Conservation (phyloP, 2,888 invertebrate genomes). For the Pseudococcus jackbeardsleyi region DNA sequence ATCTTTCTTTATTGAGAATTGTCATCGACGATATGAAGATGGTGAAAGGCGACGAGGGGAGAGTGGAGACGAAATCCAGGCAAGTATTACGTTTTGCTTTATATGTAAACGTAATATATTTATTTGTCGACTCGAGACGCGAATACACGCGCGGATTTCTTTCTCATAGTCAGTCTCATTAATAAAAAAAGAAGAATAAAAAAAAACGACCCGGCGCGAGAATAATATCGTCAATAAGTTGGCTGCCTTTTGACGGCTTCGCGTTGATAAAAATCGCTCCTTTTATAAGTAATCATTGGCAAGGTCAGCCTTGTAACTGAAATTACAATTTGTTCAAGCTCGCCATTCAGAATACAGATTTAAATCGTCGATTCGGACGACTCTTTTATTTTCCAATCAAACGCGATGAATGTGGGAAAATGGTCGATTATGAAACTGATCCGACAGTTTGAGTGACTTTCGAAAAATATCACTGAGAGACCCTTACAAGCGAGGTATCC, state of each 20-base stretch:
- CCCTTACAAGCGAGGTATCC: too few relatives aligned
- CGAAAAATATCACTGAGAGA: too few relatives aligned
- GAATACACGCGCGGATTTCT: slow-evolving; percentile 25
- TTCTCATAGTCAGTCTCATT: not conserved
- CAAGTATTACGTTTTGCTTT: not conserved
- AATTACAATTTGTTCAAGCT: slow-evolving; percentile 3
- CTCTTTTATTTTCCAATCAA: not conserved
- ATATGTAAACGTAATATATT: not conserved
- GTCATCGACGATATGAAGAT: not conserved
- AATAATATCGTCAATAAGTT: slow-evolving; percentile 19
- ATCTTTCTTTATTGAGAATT: not conserved
- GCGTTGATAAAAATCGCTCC: slow-evolving; percentile 15
- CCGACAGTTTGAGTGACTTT: too few relatives aligned
- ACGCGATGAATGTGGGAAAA: not conserved
- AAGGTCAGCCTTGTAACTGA: slow-evolving; percentile 8
- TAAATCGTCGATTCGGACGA: not conserved
- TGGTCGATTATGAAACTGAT: too few relatives aligned
- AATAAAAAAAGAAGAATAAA: not conserved
- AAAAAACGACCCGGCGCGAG: not conserved
- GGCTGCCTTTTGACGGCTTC: slow-evolving; percentile 11
- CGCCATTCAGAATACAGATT: slow-evolving; percentile 2
- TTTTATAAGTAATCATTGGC: slow-evolving; percentile 19
- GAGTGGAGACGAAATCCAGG: not conserved
- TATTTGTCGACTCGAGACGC: not conserved
- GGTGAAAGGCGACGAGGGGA: not conserved